Conservation (phyloP, 2,888 invertebrate genomes). For the Leptopilina myrica region DNA sequence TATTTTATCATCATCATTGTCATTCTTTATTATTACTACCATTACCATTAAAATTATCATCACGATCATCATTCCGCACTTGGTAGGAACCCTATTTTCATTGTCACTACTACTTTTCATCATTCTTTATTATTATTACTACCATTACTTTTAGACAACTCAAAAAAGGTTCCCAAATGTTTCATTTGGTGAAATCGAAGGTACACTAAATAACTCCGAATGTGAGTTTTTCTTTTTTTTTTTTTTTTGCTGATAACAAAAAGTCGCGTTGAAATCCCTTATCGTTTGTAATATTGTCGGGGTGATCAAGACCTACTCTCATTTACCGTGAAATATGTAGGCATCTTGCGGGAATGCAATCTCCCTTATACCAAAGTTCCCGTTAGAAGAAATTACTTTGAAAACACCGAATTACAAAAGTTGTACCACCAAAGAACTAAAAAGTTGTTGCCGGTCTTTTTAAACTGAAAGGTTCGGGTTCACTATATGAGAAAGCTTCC, state of each 20-base stretch:
- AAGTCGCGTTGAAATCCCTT: conserved; percentile 23
- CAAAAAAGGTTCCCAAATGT: too few relatives aligned
- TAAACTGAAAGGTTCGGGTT: not conserved
- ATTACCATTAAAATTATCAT: too few relatives aligned
- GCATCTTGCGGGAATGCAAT: conserved; percentile 31
- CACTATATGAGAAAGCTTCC: conserved; percentile 1
- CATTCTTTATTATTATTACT: too few relatives aligned
- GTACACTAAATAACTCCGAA: too few relatives aligned
- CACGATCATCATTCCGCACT: too few relatives aligned
- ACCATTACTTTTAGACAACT: too few relatives aligned
- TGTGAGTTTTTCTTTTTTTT: too few relatives aligned
- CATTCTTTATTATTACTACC: too few relatives aligned
- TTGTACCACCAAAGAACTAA: not conserved
- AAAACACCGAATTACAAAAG: conserved; percentile 39
- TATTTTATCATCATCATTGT: too few relatives aligned
- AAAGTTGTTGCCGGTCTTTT: conserved; percentile 7
- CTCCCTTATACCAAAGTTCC: conserved; percentile 30
- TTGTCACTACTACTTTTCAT: too few relatives aligned
- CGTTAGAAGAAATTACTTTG: conserved; percentile 37
- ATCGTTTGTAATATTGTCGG: conserved; percentile 35
- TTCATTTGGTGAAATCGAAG: too few relatives aligned
- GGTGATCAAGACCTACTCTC: conserved; percentile 33
- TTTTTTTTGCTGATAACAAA: not conserved
- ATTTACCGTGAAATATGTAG: conserved; percentile 28
- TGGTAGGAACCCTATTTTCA: too few relatives aligned